Evolutionary conservation across 2,888 invertebrate genomes (phyloP), one percentile per base, ranked within the genome.

Genomic region (Drosophila macrospina): DNA sequence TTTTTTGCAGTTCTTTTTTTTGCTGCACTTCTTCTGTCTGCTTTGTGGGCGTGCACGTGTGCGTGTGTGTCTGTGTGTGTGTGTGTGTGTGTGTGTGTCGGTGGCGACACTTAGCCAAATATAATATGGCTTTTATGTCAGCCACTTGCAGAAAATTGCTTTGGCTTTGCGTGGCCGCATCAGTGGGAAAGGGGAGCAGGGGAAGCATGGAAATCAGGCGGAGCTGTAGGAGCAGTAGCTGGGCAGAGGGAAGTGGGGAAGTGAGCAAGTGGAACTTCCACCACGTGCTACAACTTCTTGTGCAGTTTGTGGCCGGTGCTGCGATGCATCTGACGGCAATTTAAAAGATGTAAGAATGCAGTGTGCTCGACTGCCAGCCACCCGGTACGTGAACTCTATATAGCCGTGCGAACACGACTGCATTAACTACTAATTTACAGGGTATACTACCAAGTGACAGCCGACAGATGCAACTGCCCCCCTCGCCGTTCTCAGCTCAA

Each of bases 121-220:
- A 86, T 83, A 86, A 83, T 83, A 80, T 86, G 86, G 86, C 83
- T 83, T 83, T 83, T 86, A 86, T 83, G 83, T 83, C 83, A 83
- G 86, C 78, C 80, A 86, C 82, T 83, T 83, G 86, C 86, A 80
- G 69, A 80, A 83, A 86, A 83, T 83, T 83, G 86, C 83, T 83
- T 80, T 65, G 70, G 56, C 64, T 67, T 42, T 51, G 60, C 42
- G 24, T 8, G 15, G 6, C 8, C 11, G 11, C 26, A 5, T 32
- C 6, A 6, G 42, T 5, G 34, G 15, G 30, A 13, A 26, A 28
- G 7, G 28, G 6, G 28, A 28, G 28, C 5, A 28, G 28, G 11
- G 34, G 15, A 24, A 13, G 13, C 8, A 13, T 32, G 26, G 5
- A 15, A 10, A 16, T 5, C 16, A 15, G 16, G 4, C 11, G 34